phyloP scores from a whole-genome alignment of 2,797 vertebrate species.

The Sebastes itinus region DNA sequence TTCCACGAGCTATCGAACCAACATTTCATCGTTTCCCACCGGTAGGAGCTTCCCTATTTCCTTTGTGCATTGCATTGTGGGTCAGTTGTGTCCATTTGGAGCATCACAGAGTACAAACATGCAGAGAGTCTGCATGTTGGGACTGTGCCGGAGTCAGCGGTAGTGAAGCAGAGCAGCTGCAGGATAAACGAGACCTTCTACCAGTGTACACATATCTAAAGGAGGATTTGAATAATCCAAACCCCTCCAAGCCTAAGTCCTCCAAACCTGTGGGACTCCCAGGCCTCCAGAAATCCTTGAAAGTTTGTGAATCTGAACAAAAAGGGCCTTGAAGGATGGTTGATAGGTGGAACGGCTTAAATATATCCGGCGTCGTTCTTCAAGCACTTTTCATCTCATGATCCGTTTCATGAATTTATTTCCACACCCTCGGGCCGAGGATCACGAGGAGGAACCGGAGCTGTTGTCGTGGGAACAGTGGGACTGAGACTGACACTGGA shows the following conservation, averaged over 20 bases:
- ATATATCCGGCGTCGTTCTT: not conserved
- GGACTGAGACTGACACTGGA: not conserved
- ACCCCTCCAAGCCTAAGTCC: not conserved
- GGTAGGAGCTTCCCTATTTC: not conserved
- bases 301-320: slow-evolving; percentile 10
- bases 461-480: not conserved
- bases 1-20: not conserved
- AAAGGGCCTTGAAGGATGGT: not conserved
- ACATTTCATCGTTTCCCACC: not conserved
- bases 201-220: not conserved
- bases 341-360: not conserved
- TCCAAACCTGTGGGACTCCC: not conserved
- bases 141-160: not conserved
- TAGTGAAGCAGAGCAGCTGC: not conserved
- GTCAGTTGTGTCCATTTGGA: not conserved
- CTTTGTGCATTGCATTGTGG: not conserved
- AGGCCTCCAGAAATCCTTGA: not conserved
- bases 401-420: not conserved
- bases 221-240: slow-evolving; percentile 29
- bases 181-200: not conserved
- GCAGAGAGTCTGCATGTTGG: not conserved
- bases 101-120: not conserved
- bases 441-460: not conserved
- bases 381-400: not conserved
- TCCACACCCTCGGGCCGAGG: not conserved